Evolutionary conservation across 2,888 invertebrate species (phyloP).

Genomic region (Ennomos quercinarius): DNA sequence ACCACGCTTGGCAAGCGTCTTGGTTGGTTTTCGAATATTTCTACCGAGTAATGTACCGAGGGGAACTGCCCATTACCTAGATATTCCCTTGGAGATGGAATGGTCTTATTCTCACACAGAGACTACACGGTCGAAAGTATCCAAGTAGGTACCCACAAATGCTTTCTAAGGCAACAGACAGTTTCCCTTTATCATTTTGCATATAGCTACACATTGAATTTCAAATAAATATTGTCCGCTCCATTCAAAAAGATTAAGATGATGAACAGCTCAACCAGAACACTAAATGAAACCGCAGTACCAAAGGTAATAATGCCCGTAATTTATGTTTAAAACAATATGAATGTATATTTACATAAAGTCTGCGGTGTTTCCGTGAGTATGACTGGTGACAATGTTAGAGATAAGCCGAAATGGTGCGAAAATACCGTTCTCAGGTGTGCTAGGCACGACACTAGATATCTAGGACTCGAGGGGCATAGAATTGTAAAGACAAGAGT

Average conservation of each 20-base stretch:
- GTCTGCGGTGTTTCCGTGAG: conserved; percentile 62
- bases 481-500: no score
- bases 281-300: conserved; percentile 32
- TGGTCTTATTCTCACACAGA: no score
- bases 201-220: not conserved
- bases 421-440: conserved; percentile 53
- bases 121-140: no score
- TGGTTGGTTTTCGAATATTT: no score
- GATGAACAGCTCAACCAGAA: conserved; percentile 21
- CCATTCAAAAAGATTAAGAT: conserved; percentile 9
- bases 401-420: conserved; percentile 63
- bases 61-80: no score
- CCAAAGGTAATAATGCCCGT: conserved; percentile 45
- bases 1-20: no score
- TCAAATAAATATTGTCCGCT: not conserved
- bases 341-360: conserved; percentile 65
- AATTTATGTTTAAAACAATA: conserved; percentile 63
- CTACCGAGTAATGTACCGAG: no score
- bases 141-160: no score
- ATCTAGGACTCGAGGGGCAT: conserved; percentile 8
- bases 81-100: no score
- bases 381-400: conserved; percentile 56
- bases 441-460: conserved; percentile 44
- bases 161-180: no score
- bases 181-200: no score